These are phyloP conservation scores for Temnopleurus reevesii DNA, from an alignment of 53 echinoderm and acorn worm species.

Conservation along the genomic window DNA sequence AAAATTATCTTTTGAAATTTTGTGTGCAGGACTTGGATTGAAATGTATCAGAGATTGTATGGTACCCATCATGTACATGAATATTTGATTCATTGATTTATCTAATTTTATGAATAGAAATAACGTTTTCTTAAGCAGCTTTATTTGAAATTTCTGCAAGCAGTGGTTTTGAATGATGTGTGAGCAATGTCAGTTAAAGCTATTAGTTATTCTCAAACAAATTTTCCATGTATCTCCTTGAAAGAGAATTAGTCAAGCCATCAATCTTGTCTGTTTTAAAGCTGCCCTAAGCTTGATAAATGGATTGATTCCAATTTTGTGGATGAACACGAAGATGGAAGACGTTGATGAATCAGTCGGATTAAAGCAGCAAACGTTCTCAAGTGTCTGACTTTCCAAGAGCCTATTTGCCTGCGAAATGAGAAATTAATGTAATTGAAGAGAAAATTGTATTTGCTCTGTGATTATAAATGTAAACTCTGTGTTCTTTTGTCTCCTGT, in stretches of 20 bases:
- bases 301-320: constrained; percentile 13
- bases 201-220: background rate
- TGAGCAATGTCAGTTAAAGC: background rate
- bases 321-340: background rate
- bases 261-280: background rate
- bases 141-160: background rate
- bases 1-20: background rate
- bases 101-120: too few relatives aligned
- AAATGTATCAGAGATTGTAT: background rate
- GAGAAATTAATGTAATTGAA: background rate
- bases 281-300: background rate
- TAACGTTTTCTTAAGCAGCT: background rate
- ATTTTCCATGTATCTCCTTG: background rate
- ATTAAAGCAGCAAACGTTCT: background rate
- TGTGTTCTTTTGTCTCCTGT: background rate
- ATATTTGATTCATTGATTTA: too few relatives aligned
- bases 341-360: background rate
- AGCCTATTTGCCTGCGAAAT: background rate
- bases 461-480: background rate
- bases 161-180: too few relatives aligned
- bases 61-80: too few relatives aligned
- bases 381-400: background rate
- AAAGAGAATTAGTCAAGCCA: background rate
- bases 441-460: background rate
- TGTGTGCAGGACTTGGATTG: background rate